Base-by-base conservation (phyloP, 2,113 vertebrate species). In the Suncus etruscus region DNA sequence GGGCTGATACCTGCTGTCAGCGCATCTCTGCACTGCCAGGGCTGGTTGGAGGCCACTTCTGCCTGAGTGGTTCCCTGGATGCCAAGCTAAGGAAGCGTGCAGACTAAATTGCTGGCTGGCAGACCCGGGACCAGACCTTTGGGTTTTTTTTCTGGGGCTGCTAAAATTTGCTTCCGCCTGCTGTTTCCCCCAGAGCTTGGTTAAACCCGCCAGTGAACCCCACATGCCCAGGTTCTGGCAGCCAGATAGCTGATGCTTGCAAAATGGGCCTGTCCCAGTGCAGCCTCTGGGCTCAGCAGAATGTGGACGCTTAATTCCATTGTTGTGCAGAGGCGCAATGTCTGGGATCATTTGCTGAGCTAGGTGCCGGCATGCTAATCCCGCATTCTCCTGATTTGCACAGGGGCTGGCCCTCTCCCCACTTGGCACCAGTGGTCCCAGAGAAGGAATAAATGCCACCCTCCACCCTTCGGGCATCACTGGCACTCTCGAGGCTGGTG, bases 161-260 rank as follows among this genome's bases (percentile, higher is more conserved):
- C 88, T 5, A 81, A 76, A 70, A 58, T 45, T 11, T 29, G 50
- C 77, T 70, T n/a, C 65, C n/a, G 47, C 25, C 61, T 72, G 74
- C 94, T 95, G 32, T 29, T 25, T 86, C 95, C 89, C 97, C 95
- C 97, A n/a, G 94, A 83, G 95, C 89, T 94, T 75, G 90, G 31
- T 94, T 83, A 94, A 85, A 86, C 65, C n/a, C 25, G 25, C 65
- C 65, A 11, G 72, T 92, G 94, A 94, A 87, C 94, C 85, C 85
- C 0, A 92, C 89, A 69, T 96, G 95, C 91, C 90, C 39, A 39
- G 39, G 39, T 39, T 5, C 39, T 39, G 39, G 39, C 39, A 39
- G 39, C 3, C 39, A 39, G 97, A 98, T 29, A 98, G 99, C 99
- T 99, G 99, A 99, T 98, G 98, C 98, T 96, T 97, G 98, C 98